Percentiles rank a stretch among this genome's conserved stretches.
Conservation (phyloP, 2,888 invertebrate genomes). For the Volucella zonaria region DNA sequence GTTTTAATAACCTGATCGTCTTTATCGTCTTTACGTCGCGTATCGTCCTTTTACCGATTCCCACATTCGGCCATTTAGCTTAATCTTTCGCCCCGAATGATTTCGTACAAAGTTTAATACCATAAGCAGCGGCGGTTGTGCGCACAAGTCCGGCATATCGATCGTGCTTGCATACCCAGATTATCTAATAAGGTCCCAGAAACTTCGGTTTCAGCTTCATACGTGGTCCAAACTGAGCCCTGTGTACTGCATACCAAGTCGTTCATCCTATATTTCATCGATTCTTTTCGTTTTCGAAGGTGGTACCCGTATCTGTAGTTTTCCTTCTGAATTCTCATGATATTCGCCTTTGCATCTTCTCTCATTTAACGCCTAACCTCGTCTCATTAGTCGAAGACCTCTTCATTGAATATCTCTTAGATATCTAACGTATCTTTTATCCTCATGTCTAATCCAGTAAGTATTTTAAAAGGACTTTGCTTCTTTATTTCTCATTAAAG, state of each 20-base stretch:
- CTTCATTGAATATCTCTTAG: too few species aligned
- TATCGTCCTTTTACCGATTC: too few species aligned
- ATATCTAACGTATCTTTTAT: not conserved
- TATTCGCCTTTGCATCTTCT: constrained; percentile 39
- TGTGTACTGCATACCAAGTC: constrained; percentile 56
- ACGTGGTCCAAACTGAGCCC: constrained; percentile 40
- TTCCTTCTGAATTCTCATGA: constrained; percentile 36
- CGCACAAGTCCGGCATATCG: constrained; percentile 26
- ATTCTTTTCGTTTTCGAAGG: constrained; percentile 17
- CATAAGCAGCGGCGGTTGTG: constrained; percentile 50
- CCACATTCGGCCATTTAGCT: constrained; percentile 54
- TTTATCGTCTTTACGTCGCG: too few species aligned
- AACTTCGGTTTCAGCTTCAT: constrained; percentile 44
- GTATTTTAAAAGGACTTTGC: constrained; percentile 44
- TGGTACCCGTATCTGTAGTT: constrained; percentile 24
- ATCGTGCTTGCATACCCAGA: constrained; percentile 11
- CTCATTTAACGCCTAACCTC: constrained; percentile 26
- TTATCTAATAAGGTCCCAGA: constrained; percentile 40
- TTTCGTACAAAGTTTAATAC: constrained; percentile 54
- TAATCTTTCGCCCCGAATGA: constrained; percentile 62
- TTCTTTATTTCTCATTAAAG: too few species aligned
- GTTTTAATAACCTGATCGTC: too few species aligned
- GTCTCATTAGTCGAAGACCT: constrained; percentile 5
- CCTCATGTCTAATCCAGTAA: constrained; percentile 60
- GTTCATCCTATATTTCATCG: constrained; percentile 12